These are phyloP conservation scores for Phoebastria nigripes DNA, from an alignment of 2,797 vertebrate genomes.

Conservation along the genomic window DNA sequence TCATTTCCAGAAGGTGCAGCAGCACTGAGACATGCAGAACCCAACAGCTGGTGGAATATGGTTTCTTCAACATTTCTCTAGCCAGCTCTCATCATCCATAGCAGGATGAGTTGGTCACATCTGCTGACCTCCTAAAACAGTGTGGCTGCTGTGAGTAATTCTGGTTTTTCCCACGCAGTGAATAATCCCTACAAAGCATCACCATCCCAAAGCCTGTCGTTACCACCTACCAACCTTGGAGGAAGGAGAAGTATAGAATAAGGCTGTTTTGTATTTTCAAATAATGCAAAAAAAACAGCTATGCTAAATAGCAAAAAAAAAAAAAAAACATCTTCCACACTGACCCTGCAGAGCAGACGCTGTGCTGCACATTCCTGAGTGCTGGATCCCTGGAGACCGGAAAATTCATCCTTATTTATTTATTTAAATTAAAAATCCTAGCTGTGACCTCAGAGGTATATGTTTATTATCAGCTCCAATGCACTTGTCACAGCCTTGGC, in stretches of 20 bases:
- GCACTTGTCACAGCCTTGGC: constrained; percentile 74
- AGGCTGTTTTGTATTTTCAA: neutral
- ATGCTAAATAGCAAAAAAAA: neutral
- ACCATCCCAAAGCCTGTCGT: neutral
- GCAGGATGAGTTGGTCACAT: constrained; percentile 40
- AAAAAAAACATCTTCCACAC: neutral
- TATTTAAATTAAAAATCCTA: constrained; percentile 56
- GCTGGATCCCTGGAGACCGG: constrained; percentile 46
- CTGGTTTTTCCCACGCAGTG: neutral
- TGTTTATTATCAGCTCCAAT: constrained; percentile 74
- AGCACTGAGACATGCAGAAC: neutral
- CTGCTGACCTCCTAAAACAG: constrained; percentile 22
- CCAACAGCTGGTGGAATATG: constrained; percentile 2
- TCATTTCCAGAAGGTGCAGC: neutral
- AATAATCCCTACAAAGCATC: neutral
- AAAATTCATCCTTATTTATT: constrained; percentile 66
- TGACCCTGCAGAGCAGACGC: constrained; percentile 13
- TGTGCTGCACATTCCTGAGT: constrained; percentile 27
- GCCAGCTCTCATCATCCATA: neutral
- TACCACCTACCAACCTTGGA: neutral
- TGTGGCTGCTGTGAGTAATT: constrained; percentile 8
- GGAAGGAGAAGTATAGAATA: neutral
- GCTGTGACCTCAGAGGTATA: constrained; percentile 69
- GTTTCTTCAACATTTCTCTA: neutral
- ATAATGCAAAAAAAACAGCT: neutral